These are phyloP conservation scores for Nylanderia fulva DNA, from an alignment of 1,140 invertebrate genomes.

Conservation along the genomic window DNA sequence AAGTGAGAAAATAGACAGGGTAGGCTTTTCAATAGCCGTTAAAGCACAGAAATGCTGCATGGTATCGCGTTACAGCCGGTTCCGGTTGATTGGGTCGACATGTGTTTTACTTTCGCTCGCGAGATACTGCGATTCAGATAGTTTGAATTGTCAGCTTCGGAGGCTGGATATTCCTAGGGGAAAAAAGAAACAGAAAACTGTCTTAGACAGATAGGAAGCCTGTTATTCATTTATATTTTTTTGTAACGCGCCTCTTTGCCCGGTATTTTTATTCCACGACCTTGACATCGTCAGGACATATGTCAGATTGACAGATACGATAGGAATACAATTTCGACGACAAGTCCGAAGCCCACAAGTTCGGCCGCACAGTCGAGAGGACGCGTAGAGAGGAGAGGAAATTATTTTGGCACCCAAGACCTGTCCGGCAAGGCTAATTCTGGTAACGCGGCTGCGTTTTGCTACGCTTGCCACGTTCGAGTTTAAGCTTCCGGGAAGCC, in stretches of 20 bases:
- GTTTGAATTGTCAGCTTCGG: slow-evolving; percentile 7
- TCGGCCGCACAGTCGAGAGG: not conserved
- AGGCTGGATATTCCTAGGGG: slow-evolving; percentile 20
- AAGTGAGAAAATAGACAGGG: slow-evolving; percentile 65
- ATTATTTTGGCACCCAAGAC: slow-evolving; percentile 12
- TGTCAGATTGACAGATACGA: slow-evolving; percentile 56
- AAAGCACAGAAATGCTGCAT: slow-evolving; percentile 48
- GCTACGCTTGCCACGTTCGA: not conserved
- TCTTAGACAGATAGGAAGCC: not conserved
- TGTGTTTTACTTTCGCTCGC: slow-evolving; percentile 49
- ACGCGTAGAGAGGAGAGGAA: not conserved
- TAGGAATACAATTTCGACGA: slow-evolving; percentile 8
- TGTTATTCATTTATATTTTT: slow-evolving; percentile 1
- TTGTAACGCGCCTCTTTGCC: not conserved
- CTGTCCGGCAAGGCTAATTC: slow-evolving; percentile 41
- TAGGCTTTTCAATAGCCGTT: slow-evolving; percentile 46
- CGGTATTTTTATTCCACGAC: slow-evolving; percentile 2
- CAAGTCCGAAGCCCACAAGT: not conserved
- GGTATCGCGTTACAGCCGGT: slow-evolving; percentile 51
- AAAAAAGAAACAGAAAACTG: not conserved
- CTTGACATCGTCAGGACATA: slow-evolving; percentile 40
- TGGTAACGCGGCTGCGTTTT: slow-evolving; percentile 1
- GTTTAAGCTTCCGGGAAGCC: slow-evolving; percentile 2
- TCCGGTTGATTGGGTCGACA: slow-evolving; percentile 52
- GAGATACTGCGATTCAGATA: slow-evolving; percentile 1